phyloP scores from a whole-genome alignment of 2,888 invertebrate species.

The Candidula unifasciata region DNA sequence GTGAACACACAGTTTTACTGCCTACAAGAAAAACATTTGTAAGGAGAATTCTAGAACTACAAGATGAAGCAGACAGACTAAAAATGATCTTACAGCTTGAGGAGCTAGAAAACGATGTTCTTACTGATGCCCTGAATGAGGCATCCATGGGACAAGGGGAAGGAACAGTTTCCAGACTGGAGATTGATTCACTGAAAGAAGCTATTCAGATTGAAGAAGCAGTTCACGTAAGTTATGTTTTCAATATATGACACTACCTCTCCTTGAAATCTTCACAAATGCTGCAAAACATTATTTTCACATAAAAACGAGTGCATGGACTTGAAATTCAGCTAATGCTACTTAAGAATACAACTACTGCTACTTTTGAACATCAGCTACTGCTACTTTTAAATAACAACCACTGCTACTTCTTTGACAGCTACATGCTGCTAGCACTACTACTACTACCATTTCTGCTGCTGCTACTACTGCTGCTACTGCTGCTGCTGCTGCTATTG shows the following conservation, averaged over 20 bases:
- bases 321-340: not conserved
- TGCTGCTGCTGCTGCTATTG: not conserved
- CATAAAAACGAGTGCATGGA: too few relatives aligned
- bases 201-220: slow-evolving; percentile 57
- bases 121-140: slow-evolving; percentile 66
- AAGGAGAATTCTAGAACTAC: slow-evolving; percentile 31
- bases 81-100: slow-evolving; percentile 56
- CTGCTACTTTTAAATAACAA: not conserved
- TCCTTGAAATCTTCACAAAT: too few relatives aligned
- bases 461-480: not conserved
- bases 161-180: slow-evolving; percentile 54
- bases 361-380: not conserved
- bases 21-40: not conserved
- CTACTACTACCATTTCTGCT: not conserved
- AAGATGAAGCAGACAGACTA: slow-evolving; percentile 45
- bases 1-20: too few relatives aligned
- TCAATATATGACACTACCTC: too few relatives aligned
- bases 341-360: not conserved
- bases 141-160: slow-evolving; percentile 65
- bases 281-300: too few relatives aligned
- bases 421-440: not conserved
- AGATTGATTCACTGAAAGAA: slow-evolving; percentile 54
- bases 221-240: slow-evolving; percentile 47
- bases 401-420: not conserved
- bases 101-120: slow-evolving; percentile 68